Conservation (phyloP, 1,140 invertebrate species). For the Pogonus chalceus region DNA sequence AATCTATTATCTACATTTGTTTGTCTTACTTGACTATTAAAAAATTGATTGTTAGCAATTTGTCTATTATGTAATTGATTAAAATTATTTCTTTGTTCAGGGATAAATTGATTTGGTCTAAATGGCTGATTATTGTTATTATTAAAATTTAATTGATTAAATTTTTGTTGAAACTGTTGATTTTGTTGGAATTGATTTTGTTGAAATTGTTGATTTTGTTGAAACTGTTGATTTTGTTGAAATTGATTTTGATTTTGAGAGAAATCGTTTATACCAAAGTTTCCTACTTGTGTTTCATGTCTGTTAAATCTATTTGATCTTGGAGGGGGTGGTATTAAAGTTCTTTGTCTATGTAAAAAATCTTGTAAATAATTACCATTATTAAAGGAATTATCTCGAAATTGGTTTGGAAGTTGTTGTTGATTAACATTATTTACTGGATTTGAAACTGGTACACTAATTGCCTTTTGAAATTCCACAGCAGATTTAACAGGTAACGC, state of each 20-base stretch:
- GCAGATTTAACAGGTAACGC: constrained; percentile 27
- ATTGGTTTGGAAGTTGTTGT: neutral
- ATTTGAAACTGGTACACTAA: constrained; percentile 5
- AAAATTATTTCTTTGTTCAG: neutral
- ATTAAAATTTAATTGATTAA: constrained; percentile 21
- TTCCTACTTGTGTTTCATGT: constrained; percentile 37
- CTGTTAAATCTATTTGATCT: constrained; percentile 34
- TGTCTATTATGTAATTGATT: neutral
- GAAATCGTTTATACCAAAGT: constrained; percentile 28
- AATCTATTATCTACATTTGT: constrained; percentile 47
- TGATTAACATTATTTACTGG: neutral
- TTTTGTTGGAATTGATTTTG: constrained; percentile 21
- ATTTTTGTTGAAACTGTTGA: constrained; percentile 23
- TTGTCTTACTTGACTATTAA: constrained; percentile 16
- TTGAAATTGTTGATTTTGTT: constrained; percentile 18
- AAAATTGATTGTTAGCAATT: constrained; percentile 3
- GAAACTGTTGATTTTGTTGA: constrained; percentile 19
- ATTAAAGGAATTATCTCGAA: neutral
- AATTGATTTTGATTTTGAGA: constrained; percentile 15
- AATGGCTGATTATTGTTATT: too few relatives aligned
- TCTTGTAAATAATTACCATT: neutral
- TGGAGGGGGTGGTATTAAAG: neutral
- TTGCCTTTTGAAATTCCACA: constrained; percentile 23
- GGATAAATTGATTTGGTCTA: constrained; percentile 8
- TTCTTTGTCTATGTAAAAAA: neutral